These are phyloP conservation scores for Melanotaenia duboulayi DNA, from an alignment of 2,113 vertebrate genomes.

Conservation along the genomic window DNA sequence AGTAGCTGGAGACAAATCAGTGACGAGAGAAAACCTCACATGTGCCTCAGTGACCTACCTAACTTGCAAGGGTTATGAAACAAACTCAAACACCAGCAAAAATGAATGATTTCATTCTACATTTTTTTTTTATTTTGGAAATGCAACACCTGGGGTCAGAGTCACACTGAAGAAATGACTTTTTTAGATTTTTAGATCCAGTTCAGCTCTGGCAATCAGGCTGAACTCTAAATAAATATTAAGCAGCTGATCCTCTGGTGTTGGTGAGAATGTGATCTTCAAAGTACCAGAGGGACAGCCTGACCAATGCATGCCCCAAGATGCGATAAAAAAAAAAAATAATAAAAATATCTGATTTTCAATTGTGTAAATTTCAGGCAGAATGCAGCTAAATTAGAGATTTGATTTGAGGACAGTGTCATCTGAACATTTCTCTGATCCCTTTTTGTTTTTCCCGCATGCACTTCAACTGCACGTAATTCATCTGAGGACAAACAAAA, in stretches of 20 bases:
- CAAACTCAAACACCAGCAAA: not conserved
- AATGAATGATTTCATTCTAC: not conserved
- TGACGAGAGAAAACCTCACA: no score
- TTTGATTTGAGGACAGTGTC: no score
- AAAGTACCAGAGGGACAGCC: slow-evolving; percentile 9
- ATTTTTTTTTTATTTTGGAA: not conserved
- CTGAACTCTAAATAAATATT: slow-evolving; percentile 59
- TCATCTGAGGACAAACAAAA: no score
- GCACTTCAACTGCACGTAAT: no score
- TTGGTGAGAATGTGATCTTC: slow-evolving; percentile 20
- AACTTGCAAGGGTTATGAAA: not conserved
- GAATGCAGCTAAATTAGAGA: no score
- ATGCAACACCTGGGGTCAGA: not conserved
- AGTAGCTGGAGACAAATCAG: no score
- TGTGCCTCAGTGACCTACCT: no score
- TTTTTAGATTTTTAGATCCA: not conserved
- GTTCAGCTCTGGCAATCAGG: slow-evolving; percentile 28
- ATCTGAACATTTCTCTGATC: no score
- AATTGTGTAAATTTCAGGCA: not conserved
- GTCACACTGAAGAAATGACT: slow-evolving; percentile 1
- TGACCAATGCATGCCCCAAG: slow-evolving; percentile 1
- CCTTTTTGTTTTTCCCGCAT: no score
- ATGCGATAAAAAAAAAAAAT: slow-evolving; percentile 21
- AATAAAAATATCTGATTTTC: not conserved
- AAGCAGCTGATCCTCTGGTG: slow-evolving; percentile 20